Conservation (phyloP, 2,888 invertebrate species). For the Epirrhoe tristata region DNA sequence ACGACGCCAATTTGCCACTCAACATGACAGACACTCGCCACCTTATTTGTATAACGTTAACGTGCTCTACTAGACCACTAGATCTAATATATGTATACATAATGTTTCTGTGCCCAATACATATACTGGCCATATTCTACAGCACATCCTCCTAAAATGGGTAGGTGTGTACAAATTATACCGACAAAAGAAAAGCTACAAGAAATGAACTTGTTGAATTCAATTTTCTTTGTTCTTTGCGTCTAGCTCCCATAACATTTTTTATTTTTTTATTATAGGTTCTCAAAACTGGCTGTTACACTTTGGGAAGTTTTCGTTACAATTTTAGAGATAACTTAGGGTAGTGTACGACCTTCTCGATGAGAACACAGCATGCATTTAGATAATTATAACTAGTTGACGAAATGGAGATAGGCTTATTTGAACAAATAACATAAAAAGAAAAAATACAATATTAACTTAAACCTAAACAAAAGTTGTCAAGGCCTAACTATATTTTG, state of each 20-base stretch:
- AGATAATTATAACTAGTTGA: too few species aligned
- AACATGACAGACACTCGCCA: conserved; percentile 69
- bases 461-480: too few species aligned
- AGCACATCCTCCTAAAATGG: conserved; percentile 26
- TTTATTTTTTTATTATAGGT: too few species aligned
- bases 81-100: conserved; percentile 47
- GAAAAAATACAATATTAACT: too few species aligned
- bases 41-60: conserved; percentile 74
- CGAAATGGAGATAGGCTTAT: too few species aligned
- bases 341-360: too few species aligned
- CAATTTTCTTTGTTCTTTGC: conserved; percentile 24
- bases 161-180: conserved; percentile 29
- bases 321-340: too few species aligned
- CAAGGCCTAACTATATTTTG: too few species aligned
- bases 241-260: conserved; percentile 19
- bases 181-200: conserved; percentile 24
- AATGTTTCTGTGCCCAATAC: conserved; percentile 59
- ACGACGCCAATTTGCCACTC: conserved; percentile 77
- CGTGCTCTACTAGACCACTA: conserved; percentile 62
- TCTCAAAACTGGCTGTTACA: too few species aligned
- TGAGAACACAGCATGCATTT: too few species aligned
- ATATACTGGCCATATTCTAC: conserved; percentile 39
- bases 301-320: too few species aligned
- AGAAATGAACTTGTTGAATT: conserved; percentile 26
- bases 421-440: too few species aligned